Evolutionary conservation across 2,113 vertebrate genomes (phyloP).

Genomic region (Pipa parva): DNA sequence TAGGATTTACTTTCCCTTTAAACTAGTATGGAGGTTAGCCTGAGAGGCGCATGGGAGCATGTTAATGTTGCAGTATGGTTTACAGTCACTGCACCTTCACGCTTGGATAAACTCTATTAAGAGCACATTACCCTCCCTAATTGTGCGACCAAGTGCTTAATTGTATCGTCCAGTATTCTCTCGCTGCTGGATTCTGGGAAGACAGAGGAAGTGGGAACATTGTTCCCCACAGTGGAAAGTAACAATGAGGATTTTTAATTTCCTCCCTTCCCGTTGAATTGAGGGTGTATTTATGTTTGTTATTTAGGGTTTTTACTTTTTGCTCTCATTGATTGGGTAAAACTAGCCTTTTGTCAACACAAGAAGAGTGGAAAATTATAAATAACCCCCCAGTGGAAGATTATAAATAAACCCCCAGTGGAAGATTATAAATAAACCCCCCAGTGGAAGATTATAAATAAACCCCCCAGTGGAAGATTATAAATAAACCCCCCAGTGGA

Average conservation of each 20-base stretch:
- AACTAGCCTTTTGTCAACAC: too few species aligned
- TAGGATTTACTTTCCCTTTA: slow-evolving; percentile 57
- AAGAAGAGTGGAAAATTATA: too few species aligned
- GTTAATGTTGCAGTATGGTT: slow-evolving; percentile 58
- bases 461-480: too few species aligned
- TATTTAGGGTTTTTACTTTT: too few species aligned
- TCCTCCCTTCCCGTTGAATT: slow-evolving; percentile 67
- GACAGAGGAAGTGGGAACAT: slow-evolving; percentile 90
- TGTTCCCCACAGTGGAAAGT: slow-evolving; percentile 85
- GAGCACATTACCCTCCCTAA: slow-evolving; percentile 87
- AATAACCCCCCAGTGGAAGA: too few species aligned
- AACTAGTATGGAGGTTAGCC: slow-evolving; percentile 54
- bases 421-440: too few species aligned
- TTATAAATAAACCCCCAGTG: too few species aligned
- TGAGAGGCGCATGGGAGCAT: slow-evolving; percentile 43
- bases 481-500: too few species aligned
- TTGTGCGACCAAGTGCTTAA: slow-evolving; percentile 80
- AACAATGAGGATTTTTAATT: slow-evolving; percentile 96
- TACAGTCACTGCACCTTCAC: slow-evolving; percentile 82
- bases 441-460: too few species aligned
- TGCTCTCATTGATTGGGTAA: too few species aligned
- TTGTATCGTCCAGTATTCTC: slow-evolving; percentile 86
- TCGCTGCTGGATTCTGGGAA: slow-evolving; percentile 81
- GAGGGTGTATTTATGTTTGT: too few species aligned
- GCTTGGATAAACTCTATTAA: slow-evolving; percentile 97